Percentiles rank a stretch among this genome's conserved stretches.
Evolutionary conservation across 2,797 vertebrate species (phyloP).

Genomic region (Epinephelus malabaricus): DNA sequence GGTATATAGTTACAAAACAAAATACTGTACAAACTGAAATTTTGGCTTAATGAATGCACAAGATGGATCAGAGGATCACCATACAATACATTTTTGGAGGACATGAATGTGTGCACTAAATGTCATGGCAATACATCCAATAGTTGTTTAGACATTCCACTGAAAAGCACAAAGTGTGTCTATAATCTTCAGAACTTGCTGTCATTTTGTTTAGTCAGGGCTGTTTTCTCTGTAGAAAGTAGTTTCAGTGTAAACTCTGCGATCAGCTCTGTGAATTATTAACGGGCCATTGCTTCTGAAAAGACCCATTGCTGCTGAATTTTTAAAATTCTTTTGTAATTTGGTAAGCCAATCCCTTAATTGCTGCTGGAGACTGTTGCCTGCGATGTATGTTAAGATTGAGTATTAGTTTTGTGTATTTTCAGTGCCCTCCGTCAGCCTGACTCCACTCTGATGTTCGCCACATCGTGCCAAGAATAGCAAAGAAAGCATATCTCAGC

Average conservation of each 20-base stretch:
- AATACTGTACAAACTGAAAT: no score
- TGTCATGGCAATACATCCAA: not conserved
- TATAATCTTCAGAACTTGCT: not conserved
- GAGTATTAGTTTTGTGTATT: slow-evolving; percentile 56
- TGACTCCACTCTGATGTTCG: slow-evolving; percentile 31
- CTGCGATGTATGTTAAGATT: slow-evolving; percentile 30
- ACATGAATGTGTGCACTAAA: not conserved
- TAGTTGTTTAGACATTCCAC: not conserved
- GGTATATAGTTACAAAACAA: no score
- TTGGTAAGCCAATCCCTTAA: slow-evolving; percentile 38
- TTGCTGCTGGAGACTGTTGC: slow-evolving; percentile 30
- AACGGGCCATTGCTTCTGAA: slow-evolving; percentile 15
- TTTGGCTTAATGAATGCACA: no score
- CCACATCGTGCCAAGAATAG: slow-evolving; percentile 70
- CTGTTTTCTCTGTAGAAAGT: not conserved
- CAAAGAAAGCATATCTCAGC: slow-evolving; percentile 62
- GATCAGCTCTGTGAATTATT: slow-evolving; percentile 12
- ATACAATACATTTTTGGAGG: not conserved
- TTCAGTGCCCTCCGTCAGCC: slow-evolving; percentile 34
- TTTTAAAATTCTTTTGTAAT: slow-evolving; percentile 24
- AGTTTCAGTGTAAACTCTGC: not conserved
- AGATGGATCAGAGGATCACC: no score
- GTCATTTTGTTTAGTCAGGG: slow-evolving; percentile 2
- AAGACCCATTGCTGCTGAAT: slow-evolving; percentile 11
- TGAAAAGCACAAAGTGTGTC: not conserved